Evolutionary conservation across 2,888 invertebrate genomes (phyloP).

Genomic region (Steinernema carpocapsae): DNA sequence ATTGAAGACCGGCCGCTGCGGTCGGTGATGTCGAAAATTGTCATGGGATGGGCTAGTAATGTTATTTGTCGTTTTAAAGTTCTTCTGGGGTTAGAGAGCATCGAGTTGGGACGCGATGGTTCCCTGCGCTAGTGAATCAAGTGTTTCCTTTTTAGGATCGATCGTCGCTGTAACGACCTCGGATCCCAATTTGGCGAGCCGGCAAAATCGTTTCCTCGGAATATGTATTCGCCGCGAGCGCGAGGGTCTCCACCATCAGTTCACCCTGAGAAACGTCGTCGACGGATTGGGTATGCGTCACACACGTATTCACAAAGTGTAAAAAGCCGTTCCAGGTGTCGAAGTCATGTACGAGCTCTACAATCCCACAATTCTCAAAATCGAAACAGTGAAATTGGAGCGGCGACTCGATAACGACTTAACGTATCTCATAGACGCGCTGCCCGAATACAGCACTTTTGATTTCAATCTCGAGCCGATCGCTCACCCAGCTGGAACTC

Average conservation of each 20-base stretch:
- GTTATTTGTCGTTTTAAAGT: not conserved
- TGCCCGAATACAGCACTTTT: slow-evolving; percentile 89
- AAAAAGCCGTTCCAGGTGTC: slow-evolving; percentile 71
- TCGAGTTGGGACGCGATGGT: too few relatives aligned
- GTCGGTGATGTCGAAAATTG: not conserved
- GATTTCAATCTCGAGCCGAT: slow-evolving; percentile 89
- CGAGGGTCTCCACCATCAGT: slow-evolving; percentile 82
- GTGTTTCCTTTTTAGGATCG: slow-evolving; percentile 54
- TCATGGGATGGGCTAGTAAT: slow-evolving; percentile 1
- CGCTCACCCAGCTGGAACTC: slow-evolving; percentile 78
- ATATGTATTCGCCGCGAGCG: slow-evolving; percentile 88
- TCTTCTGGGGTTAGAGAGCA: too few relatives aligned
- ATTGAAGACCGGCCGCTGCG: not conserved
- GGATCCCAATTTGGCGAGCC: slow-evolving; percentile 58
- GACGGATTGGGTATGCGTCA: slow-evolving; percentile 78
- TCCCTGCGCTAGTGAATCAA: too few relatives aligned
- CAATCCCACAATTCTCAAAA: slow-evolving; percentile 85
- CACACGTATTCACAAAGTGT: not conserved
- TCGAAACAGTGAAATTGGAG: slow-evolving; percentile 89
- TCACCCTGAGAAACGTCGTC: slow-evolving; percentile 88
- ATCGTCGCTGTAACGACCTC: slow-evolving; percentile 66
- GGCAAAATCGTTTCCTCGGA: slow-evolving; percentile 82
- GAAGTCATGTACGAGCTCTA: slow-evolving; percentile 85
- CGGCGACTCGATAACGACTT: slow-evolving; percentile 88
- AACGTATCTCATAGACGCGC: slow-evolving; percentile 81